Conservation (phyloP, 2,113 vertebrate genomes). For the Vidua chalybeata region DNA sequence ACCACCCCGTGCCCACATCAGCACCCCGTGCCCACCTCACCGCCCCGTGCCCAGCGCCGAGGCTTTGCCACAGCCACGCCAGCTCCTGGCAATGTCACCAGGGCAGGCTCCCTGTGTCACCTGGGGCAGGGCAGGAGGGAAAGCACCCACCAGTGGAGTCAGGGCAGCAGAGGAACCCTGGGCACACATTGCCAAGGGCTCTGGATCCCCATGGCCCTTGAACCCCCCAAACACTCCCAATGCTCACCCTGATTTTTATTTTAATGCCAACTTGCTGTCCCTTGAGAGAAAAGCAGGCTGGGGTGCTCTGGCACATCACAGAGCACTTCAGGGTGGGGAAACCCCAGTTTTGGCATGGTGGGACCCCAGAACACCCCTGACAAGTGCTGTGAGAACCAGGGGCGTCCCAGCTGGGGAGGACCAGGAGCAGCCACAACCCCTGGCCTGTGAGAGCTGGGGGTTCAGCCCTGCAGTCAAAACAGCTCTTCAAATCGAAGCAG, state of each 20-base stretch:
- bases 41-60: rapidly evolving
- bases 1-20: rapidly evolving
- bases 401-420: neutral
- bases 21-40: rapidly evolving
- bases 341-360: rapidly evolving
- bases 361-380: neutral
- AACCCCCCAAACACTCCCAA: rapidly evolving
- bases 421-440: neutral
- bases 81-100: neutral
- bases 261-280: rapidly evolving
- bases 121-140: no score
- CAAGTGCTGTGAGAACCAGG: rapidly evolving
- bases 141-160: neutral
- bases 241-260: neutral
- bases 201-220: neutral
- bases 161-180: neutral
- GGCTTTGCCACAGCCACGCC: neutral
- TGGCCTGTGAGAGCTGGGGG: neutral
- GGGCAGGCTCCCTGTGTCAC: neutral
- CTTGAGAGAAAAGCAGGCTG: neutral
- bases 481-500: neutral
- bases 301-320: rapidly evolving
- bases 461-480: neutral
- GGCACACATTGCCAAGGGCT: neutral
- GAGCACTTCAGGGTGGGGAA: neutral